Percentiles rank a stretch among this genome's conserved stretches.
phyloP scores from a whole-genome alignment of 1,140 invertebrate species.

The Odontomachus brunneus region DNA sequence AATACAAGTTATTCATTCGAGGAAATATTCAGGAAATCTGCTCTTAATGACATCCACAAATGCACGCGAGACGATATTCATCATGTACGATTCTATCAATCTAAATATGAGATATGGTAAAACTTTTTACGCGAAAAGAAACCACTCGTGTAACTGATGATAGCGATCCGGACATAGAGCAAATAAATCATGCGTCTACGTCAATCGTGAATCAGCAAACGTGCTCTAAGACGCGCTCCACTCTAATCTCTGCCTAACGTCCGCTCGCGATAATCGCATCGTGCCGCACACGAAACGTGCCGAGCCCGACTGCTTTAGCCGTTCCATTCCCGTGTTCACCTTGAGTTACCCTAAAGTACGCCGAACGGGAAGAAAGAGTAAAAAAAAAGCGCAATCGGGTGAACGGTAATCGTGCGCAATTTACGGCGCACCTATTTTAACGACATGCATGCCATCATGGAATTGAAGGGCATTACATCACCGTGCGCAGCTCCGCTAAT shows the following conservation, averaged over 20 bases:
- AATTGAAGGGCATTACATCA: slow-evolving; percentile 14
- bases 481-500: slow-evolving; percentile 8
- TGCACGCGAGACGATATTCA: background rate
- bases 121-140: slow-evolving; percentile 11
- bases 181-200: slow-evolving; percentile 12
- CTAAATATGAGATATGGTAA: background rate
- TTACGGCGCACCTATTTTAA: background rate
- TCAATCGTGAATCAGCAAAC: slow-evolving; percentile 27
- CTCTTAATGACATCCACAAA: background rate
- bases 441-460: background rate
- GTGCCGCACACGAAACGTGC: background rate
- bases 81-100: background rate
- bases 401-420: slow-evolving; percentile 3
- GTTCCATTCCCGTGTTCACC: background rate
- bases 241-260: slow-evolving; percentile 25
- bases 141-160: background rate
- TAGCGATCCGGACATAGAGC: background rate
- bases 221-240: background rate
- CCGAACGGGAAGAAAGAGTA: background rate
- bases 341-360: background rate
- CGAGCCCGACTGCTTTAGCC: background rate
- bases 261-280: slow-evolving; percentile 12
- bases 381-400: background rate
- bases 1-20: background rate
- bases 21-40: background rate